These are phyloP conservation scores for Chrysomela aeneicollis DNA, from an alignment of 2,888 invertebrate genomes.

Conservation along the genomic window DNA sequence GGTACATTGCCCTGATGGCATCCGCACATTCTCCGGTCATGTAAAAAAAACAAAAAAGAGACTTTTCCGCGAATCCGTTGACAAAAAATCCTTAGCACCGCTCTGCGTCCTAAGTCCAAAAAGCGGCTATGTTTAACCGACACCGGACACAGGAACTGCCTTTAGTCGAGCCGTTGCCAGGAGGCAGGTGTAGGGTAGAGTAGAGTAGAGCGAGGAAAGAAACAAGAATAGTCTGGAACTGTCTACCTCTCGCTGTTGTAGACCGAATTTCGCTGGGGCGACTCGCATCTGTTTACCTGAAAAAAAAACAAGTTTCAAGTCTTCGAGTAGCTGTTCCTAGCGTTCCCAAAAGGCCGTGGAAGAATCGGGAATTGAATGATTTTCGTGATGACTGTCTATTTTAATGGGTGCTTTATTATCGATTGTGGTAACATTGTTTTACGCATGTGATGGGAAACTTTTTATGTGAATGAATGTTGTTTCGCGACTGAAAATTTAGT, in stretches of 20 bases:
- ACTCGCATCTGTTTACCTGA: slow-evolving; percentile 3
- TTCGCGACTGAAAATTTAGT: background rate
- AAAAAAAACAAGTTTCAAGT: background rate
- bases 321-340: background rate
- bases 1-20: too few species aligned
- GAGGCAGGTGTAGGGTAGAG: background rate
- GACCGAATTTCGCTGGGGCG: background rate
- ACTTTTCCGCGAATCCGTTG: too few species aligned
- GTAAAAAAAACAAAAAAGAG: too few species aligned
- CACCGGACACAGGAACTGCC: background rate
- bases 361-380: background rate
- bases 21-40: too few species aligned
- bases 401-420: background rate
- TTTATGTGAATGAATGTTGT: background rate
- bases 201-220: background rate
- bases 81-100: too few species aligned
- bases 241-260: background rate
- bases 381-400: background rate
- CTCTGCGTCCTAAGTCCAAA: too few species aligned
- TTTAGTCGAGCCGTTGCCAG: background rate
- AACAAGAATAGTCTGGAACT: background rate
- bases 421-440: background rate
- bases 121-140: background rate
- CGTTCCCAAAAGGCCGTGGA: too few species aligned
- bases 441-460: background rate